Percentiles rank a stretch among this genome's conserved stretches.
Evolutionary conservation across 2,888 invertebrate species (phyloP).

Genomic region (Nomada ferruginata): DNA sequence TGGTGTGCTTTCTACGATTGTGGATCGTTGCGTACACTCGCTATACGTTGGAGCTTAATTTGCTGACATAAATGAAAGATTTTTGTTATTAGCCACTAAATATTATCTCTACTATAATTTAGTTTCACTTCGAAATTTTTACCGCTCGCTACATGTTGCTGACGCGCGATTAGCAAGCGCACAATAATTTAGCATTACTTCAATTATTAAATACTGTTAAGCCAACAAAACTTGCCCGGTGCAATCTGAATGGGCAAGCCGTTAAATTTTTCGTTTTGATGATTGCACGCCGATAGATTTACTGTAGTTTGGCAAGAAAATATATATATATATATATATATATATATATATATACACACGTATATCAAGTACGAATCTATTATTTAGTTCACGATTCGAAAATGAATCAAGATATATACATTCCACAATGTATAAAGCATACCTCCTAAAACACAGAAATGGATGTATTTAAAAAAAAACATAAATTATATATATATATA

Average conservation of each 20-base stretch:
- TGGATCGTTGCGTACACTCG: slow-evolving; percentile 57
- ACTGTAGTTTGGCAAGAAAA: not conserved
- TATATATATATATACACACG: not conserved
- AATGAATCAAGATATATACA: not conserved
- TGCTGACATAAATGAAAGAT: not conserved
- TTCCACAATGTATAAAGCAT: slow-evolving; percentile 63
- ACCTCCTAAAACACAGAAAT: slow-evolving; percentile 61
- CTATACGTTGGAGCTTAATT: not conserved
- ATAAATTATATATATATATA: slow-evolving; percentile 69
- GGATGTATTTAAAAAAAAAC: slow-evolving; percentile 69
- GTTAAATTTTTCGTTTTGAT: slow-evolving; percentile 13
- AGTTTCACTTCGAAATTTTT: slow-evolving; percentile 9
- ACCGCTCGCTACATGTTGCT: not conserved
- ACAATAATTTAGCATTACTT: slow-evolving; percentile 2
- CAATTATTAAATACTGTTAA: not conserved
- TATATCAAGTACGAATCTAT: not conserved
- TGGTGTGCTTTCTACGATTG: slow-evolving; percentile 68
- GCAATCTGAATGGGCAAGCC: not conserved
- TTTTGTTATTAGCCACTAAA: slow-evolving; percentile 14
- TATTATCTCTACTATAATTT: slow-evolving; percentile 8
- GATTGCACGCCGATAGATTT: not conserved
- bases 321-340: not conserved
- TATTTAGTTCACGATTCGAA: not conserved
- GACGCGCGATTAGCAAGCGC: not conserved
- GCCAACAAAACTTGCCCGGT: not conserved